Evolutionary conservation across 2,797 vertebrate species (phyloP).

Genomic region (Lutra lutra): DNA sequence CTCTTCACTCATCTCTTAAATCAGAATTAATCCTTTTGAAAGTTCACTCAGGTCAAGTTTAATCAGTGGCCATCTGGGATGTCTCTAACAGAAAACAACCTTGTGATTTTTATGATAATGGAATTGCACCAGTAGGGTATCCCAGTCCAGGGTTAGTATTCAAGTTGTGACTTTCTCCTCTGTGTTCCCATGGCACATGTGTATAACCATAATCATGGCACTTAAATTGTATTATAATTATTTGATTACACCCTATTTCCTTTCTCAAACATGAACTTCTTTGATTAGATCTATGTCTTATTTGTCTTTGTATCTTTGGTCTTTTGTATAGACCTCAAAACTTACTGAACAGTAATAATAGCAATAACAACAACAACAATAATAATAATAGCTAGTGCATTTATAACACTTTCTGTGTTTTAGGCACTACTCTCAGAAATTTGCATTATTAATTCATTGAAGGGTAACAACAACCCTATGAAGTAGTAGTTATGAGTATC

Average conservation of each 20-base stretch:
- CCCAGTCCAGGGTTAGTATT: not conserved
- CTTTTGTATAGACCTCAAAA: not conserved
- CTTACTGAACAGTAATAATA: not conserved
- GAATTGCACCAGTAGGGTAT: not conserved
- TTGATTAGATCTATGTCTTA: not conserved
- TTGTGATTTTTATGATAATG: conserved; percentile 28
- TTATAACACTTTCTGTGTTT: not conserved
- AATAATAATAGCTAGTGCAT: not conserved
- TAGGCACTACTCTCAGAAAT: not conserved
- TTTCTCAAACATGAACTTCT: not conserved
- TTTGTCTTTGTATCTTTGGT: not conserved
- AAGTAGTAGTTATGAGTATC: not conserved
- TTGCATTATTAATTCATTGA: conserved; percentile 8
- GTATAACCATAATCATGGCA: not conserved
- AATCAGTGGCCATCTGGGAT: conserved; percentile 69
- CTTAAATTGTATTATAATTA: not conserved
- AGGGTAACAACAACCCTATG: not conserved
- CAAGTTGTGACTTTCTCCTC: not conserved
- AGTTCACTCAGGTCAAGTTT: conserved; percentile 64
- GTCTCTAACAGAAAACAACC: conserved; percentile 35
- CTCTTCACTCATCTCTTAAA: conserved; percentile 69
- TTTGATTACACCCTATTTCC: not conserved
- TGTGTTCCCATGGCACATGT: not conserved
- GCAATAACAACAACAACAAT: not conserved
- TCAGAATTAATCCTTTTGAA: conserved; percentile 72